Evolutionary conservation across 1,140 invertebrate species (phyloP), one percentile per base, ranked within the genome.

Genomic region (Luehdorfia chinensis): DNA sequence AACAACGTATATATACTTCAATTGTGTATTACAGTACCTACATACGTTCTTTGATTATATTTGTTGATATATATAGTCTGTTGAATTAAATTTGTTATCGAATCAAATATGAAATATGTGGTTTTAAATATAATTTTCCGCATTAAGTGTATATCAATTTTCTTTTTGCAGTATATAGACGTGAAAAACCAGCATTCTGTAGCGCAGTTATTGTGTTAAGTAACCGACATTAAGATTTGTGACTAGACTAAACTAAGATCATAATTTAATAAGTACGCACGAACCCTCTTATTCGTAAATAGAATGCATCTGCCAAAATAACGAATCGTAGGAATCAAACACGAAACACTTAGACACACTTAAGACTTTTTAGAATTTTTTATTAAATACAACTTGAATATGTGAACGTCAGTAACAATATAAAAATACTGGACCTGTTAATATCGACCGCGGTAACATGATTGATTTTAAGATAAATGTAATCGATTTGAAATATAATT

Each of bases 241-340:
- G 74, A 77, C 76, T 75, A 80, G 75, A 75, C 64, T 62, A 66
- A 50, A 49, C 43, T 56, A 62, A 59, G 47, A 56, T 48, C 32
- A 23, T 47, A 41, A 50, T 44, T 50, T 37, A 30, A 46, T 72
- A 78, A 78, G 67, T 78, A 78, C 70, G 64, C 34, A 46, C 47
- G 25, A 56, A 57, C 25, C 23, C 27, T 47, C 7, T 2, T 27
- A 27, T 27, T 9, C 7, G 7, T 21, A 21, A 4, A 7, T 21
- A 27, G 8, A 27, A 27, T 27, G 5, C 4, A n/a, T n/a, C 2
- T n/a, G n/a, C n/a, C n/a, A n/a, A n/a, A n/a, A n/a, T n/a, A n/a
- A n/a, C n/a, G n/a, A n/a, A n/a, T n/a, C n/a, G n/a, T n/a, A n/a
- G n/a, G n/a, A n/a, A n/a, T n/a, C n/a, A n/a, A n/a, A n/a, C n/a